Conservation (phyloP, 1,140 invertebrate genomes). For the Whitmania pigra region DNA sequence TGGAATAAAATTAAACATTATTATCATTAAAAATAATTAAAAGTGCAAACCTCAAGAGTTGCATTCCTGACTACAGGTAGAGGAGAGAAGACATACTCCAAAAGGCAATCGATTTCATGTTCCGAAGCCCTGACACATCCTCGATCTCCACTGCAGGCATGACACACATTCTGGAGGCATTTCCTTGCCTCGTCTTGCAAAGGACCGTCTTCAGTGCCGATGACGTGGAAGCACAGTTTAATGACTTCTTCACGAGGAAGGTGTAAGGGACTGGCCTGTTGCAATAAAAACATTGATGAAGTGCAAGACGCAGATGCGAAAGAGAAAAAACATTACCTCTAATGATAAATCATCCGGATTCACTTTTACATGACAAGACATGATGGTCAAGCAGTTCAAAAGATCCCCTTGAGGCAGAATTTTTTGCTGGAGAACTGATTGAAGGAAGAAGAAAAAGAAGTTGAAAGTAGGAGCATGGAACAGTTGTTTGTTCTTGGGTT, state of each 20-base stretch:
- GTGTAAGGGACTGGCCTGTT: conserved; percentile 52
- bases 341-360: not conserved
- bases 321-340: no score
- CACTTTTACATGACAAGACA: conserved; percentile 52
- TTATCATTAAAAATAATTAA: not conserved
- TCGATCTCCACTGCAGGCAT: conserved; percentile 49
- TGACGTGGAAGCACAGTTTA: conserved; percentile 62
- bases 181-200: conserved; percentile 62
- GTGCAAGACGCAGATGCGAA: conserved; percentile 32
- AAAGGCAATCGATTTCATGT: conserved; percentile 62
- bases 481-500: not conserved
- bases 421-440: conserved; percentile 49
- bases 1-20: not conserved
- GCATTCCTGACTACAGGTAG: conserved; percentile 62
- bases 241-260: conserved; percentile 70
- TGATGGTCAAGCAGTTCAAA: conserved; percentile 54
- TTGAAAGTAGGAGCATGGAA: conserved; percentile 63
- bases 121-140: conserved; percentile 49
- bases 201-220: conserved; percentile 54
- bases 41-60: conserved; percentile 49
- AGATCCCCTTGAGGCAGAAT: conserved; percentile 26
- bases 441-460: conserved; percentile 67
- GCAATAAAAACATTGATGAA: conserved; percentile 23
- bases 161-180: conserved; percentile 57
- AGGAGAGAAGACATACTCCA: conserved; percentile 60